Evolutionary conservation across 2,888 invertebrate genomes (phyloP).

Genomic region (Syrista parreyssii): DNA sequence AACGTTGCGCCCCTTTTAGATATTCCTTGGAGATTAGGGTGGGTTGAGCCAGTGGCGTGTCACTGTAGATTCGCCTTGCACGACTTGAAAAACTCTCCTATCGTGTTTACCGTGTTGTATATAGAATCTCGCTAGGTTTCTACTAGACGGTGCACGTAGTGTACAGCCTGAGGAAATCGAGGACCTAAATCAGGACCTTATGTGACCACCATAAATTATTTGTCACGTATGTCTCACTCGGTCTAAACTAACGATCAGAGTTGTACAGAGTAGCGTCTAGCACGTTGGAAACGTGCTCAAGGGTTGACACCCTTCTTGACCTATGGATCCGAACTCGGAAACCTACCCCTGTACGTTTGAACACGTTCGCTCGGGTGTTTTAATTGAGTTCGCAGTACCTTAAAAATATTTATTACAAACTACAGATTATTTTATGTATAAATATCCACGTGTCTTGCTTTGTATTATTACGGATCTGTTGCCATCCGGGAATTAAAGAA

Average conservation of each 20-base stretch:
- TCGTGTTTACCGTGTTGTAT: not conserved
- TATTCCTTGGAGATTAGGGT: constrained; percentile 31
- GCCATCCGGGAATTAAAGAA: not conserved
- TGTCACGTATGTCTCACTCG: not conserved
- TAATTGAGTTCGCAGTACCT: not conserved
- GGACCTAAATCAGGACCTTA: not conserved
- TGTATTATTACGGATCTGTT: not conserved
- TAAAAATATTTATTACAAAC: not conserved
- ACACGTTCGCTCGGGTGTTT: not conserved
- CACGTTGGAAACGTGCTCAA: not conserved
- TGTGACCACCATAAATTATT: not conserved
- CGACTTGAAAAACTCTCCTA: not conserved
- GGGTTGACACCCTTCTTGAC: not conserved
- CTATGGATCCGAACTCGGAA: not conserved
- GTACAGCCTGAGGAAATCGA: not conserved
- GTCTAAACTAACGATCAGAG: not conserved
- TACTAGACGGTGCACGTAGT: not conserved
- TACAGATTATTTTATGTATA: not conserved
- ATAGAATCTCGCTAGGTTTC: not conserved
- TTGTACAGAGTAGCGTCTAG: not conserved
- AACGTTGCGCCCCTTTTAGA: constrained; percentile 23
- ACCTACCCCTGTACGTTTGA: not conserved
- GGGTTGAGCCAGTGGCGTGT: constrained; percentile 46
- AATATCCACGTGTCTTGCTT: not conserved
- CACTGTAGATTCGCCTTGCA: constrained; percentile 44